Base-by-base conservation (phyloP, 2,888 invertebrate genomes). In the Sclerodermus sp. region DNA sequence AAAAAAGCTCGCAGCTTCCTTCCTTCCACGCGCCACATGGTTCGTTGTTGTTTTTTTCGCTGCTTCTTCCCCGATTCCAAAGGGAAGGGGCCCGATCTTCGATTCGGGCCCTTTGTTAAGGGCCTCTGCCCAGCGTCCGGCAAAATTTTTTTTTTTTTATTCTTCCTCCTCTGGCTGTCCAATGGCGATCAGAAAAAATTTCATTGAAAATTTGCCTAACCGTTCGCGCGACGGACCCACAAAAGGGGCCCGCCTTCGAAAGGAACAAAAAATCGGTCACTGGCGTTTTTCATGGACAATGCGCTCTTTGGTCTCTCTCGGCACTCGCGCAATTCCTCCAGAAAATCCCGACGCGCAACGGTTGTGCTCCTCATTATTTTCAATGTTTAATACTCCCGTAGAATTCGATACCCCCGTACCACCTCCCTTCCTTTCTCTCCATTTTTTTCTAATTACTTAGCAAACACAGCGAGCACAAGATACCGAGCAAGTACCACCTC, bases 131-230 rank as follows among this genome's bases (percentile, higher is more conserved):
- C 68, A 70, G 60, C 71, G 73, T 73, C 73, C 72, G 68, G 70
- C 68, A 4, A 12, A 53, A 54, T 53, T 37, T 23, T 18, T 23
- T 43, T 43, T 47, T 47, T 51, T 37, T 43, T n/a, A 13, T 30
- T 29, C 30, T 34, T 47, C 29, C 18, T 16, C 47, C 43, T 17
- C 12, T 4, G 34, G 4, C 4, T 4, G 34, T 13, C 34, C 34
- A 12, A 34, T 14, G 48, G 42, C 42, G 46, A 34, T 53, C 53
- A 45, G 40, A 71, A 64, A 67, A 67, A 61, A 53, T 62, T 64
- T 70, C 70, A 68, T 75, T 74, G 64, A 73, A 70, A 71, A 74
- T 74, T 76, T 75, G 72, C 72, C 67, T 73, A 70, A 74, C 74
- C 68, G 70, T 66, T 65, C 57, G 61, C 44, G 60, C 49, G 48